Percentiles rank a stretch among this genome's conserved stretches.
Conservation (phyloP, 2,888 invertebrate genomes). For the Sturmia bella region DNA sequence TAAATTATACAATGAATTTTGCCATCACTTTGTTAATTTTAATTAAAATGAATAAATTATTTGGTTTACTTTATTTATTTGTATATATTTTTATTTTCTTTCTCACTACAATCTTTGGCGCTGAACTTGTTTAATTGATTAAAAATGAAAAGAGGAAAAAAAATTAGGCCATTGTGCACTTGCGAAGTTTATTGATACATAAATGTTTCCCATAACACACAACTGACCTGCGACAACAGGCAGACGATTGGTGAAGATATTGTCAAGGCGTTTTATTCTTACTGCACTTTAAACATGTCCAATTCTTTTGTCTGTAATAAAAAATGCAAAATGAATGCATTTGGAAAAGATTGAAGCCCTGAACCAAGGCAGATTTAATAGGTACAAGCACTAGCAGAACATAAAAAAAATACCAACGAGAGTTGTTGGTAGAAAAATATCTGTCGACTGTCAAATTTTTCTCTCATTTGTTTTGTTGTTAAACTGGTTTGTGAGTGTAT, state of each 20-base stretch:
- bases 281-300: conserved; percentile 22
- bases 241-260: conserved; percentile 16
- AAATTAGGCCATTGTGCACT: not conserved
- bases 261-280: conserved; percentile 4
- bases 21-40: conserved; percentile 18
- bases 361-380: no score
- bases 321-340: conserved; percentile 8
- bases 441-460: no score
- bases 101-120: not conserved
- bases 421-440: no score
- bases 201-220: not conserved
- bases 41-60: conserved; percentile 34
- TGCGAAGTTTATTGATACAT: not conserved
- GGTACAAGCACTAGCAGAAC: no score
- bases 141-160: no score
- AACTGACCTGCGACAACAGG: conserved; percentile 36
- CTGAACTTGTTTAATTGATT: conserved; percentile 4
- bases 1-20: conserved; percentile 12
- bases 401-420: no score
- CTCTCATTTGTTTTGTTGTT: no score
- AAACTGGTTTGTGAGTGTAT: no score
- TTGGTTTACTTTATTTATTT: not conserved
- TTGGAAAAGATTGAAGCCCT: no score
- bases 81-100: no score
- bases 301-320: not conserved